Base-by-base conservation (phyloP, 2,888 invertebrate genomes). In the Lumbricus terrestris region DNA sequence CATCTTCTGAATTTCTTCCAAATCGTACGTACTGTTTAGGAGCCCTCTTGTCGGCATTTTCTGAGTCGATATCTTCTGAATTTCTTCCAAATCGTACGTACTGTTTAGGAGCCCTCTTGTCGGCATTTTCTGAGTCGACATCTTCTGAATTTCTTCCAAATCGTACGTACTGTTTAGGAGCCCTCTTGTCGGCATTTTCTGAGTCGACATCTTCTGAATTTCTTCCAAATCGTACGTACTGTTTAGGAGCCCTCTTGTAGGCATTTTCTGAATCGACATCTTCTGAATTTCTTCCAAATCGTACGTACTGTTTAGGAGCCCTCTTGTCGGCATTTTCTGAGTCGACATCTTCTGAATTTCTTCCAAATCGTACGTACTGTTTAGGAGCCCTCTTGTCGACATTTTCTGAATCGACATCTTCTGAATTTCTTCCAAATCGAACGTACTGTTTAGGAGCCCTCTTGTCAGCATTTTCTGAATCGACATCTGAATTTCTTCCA, bases 401-500 rank as follows among this genome's bases (percentile, higher is more conserved):
- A n/a, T n/a, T 69, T 69, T 69, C 69, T 69, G 69, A 8, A 0
- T 85, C 85, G 37, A 6, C 6, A 33, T 85, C 85, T 35, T 37
- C 85, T 15, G 34, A 20, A 37, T 37, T 85, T 85, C 85, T 85
- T 16, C 85, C 85, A 85, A 85, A 85, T 15, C 85, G 4, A 5
- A 85, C 85, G 35, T 85, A 85, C 37, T 85, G 85, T 85, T 85
- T 85, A 35, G 85, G 85, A 23, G 85, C 85, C 8, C 85, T 16
- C 23, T 85, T 85, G 85, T 85, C 85, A 18, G 20, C 85, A 35
- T n/a, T 69, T 69, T 69, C 69, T 69, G n/a, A 69, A 8, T 85
- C 35, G 37, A 35, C 34, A 35, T 37, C 85, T 4, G 34, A 34
- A 37, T 37, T 85, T 85, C 85, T 85, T 0, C 85, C 85, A 85